Conservation (phyloP, 2,113 vertebrate species). For the Butorides virescens region DNA sequence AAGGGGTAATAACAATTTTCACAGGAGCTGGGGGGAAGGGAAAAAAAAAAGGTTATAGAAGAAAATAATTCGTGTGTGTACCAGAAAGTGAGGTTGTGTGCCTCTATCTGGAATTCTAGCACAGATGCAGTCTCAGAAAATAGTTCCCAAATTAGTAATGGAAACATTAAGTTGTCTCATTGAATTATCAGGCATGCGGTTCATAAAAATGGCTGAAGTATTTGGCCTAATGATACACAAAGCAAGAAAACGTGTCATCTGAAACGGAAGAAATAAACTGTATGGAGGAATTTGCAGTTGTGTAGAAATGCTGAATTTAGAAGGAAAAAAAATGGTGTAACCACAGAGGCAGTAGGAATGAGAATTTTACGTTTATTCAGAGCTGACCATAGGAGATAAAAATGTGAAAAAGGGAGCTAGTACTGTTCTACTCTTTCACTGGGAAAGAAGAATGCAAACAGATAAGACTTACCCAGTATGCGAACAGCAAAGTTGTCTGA, state of each 20-base stretch:
- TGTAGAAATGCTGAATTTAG: neutral
- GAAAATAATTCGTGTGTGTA: neutral
- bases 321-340: neutral
- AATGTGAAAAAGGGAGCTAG: neutral
- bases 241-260: neutral
- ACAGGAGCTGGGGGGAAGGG: neutral
- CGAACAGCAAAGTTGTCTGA: neutral
- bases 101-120: neutral
- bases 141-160: conserved; percentile 40
- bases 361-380: neutral
- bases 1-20: neutral
- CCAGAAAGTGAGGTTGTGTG: neutral
- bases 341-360: neutral
- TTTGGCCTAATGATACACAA: neutral
- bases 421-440: neutral
- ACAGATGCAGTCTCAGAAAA: neutral
- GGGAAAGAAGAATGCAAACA: neutral
- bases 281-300: neutral
- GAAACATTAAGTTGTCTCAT: conserved; percentile 1
- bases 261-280: neutral
- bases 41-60: neutral
- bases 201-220: neutral
- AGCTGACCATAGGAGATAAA: neutral
- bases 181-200: neutral
- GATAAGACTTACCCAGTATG: neutral